Base-by-base conservation (phyloP, 1,140 invertebrate species). In the Zaprionus nigranus region DNA sequence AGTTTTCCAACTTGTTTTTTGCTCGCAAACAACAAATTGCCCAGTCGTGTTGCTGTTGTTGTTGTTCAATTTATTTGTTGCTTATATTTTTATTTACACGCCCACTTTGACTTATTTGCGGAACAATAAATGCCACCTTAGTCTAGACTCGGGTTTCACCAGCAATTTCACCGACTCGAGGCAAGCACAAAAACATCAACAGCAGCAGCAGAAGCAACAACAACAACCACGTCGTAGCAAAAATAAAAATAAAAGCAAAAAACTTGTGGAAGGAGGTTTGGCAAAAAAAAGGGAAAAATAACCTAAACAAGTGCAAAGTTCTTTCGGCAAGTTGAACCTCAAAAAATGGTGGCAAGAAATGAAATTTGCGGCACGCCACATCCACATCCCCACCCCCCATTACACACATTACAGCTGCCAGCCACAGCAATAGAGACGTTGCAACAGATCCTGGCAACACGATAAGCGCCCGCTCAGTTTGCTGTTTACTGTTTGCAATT, bases 101-200 rank as follows among this genome's bases (percentile, higher is more conserved):
- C 71, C 81, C 70, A 68, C 79, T 87, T 85, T 86, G 79, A 86
- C 71, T 79, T 82, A 78, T 70, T 75, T 64, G 72, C 60, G 63
- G 61, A 65, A 69, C 79, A 87, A 77, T 79, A 81, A 87, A 79
- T 86, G 83, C 74, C 79, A 82, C 76, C 78, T 74, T 53, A 70
- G 83, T 87, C 79, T 86, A 86, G 83, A 86, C 82, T 63, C 66
- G 69, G 73, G 64, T 67, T 75, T 54, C 64, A 66, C 30, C 67
- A 70, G 49, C 58, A 66, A 38, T 70, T 70, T 30, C 49, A 75
- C 40, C 59, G 66, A 69, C 72, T 68, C 38, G 17, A 30, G 36
- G 51, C 20, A 20, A 34, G 26, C 9, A 13, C 49, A 36, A n/a
- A 49, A 54, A 30, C 34, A 54, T 17, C 28, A 66, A n/a, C 9